phyloP scores from a whole-genome alignment of 2,797 vertebrate genomes.

The Girardinus metallicus region DNA sequence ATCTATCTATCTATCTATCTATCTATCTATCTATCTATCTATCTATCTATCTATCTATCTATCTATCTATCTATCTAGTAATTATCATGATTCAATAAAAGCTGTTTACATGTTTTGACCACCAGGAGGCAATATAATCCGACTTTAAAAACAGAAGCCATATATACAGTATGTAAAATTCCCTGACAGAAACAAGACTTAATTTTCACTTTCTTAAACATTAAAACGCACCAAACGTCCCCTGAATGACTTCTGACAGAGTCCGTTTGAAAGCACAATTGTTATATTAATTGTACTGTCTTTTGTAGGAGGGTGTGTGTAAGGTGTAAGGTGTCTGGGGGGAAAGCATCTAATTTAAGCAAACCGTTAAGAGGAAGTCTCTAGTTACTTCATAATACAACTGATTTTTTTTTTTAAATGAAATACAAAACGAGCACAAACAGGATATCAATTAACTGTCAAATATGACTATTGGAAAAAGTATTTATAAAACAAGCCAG shows the following conservation, averaged over 20 bases:
- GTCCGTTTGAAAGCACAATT: neutral
- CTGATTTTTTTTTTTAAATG: neutral
- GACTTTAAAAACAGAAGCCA: neutral
- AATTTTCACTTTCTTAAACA: neutral
- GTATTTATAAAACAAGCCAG: neutral
- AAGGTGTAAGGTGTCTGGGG: neutral
- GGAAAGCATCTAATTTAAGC: neutral
- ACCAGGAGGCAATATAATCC: neutral
- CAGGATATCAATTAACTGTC: neutral
- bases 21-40: no score
- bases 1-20: no score
- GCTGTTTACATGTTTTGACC: neutral
- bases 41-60: no score
- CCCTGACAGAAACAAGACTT: neutral
- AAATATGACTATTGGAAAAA: neutral
- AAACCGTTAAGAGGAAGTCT: neutral
- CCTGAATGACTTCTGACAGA: neutral
- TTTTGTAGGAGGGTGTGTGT: neutral
- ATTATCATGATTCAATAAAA: neutral
- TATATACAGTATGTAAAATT: neutral
- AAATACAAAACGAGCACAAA: neutral
- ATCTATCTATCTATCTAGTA: no score
- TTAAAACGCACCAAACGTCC: neutral
- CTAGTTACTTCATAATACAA: neutral
- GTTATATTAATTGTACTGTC: neutral